Conservation (phyloP, 2,888 invertebrate species). For the Mesochorus sp. region DNA sequence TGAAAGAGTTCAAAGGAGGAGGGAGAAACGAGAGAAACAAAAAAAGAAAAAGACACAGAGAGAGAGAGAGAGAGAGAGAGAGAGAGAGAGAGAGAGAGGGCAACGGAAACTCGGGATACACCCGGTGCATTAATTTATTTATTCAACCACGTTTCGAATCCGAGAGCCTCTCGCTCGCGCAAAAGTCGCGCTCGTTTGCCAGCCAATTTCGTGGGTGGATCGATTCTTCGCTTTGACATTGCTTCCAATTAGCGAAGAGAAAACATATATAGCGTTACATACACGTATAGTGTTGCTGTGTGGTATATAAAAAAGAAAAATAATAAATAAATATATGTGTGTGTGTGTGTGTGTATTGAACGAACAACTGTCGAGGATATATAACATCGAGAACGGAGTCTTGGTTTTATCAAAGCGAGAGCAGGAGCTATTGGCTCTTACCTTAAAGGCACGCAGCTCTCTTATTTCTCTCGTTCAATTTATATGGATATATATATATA, state of each 20-base stretch:
- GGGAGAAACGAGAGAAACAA: not conserved
- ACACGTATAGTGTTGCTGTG: conserved; percentile 10
- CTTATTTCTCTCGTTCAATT: conserved; percentile 50
- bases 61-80: conserved; percentile 5
- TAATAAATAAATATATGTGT: not conserved
- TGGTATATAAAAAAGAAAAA: too few species aligned
- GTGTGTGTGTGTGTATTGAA: not conserved
- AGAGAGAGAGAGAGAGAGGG: conserved; percentile 8
- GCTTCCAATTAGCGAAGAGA: conserved; percentile 62
- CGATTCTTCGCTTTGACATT: conserved; percentile 63
- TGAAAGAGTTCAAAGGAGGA: conserved; percentile 9
- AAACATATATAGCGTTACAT: conserved; percentile 19
- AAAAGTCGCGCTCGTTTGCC: conserved; percentile 58
- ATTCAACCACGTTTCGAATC: conserved; percentile 58
- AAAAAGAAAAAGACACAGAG: not conserved
- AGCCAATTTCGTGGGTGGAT: conserved; percentile 63
- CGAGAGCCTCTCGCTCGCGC: conserved; percentile 2
- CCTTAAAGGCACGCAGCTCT: conserved; percentile 51
- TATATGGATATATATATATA: conserved; percentile 14
- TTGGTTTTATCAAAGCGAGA: conserved; percentile 51
- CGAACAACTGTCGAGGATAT: conserved; percentile 10
- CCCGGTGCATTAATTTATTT: conserved; percentile 63
- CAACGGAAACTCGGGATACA: conserved; percentile 43
- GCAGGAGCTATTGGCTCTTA: conserved; percentile 56
- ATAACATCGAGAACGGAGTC: conserved; percentile 41